Evolutionary conservation across 2,113 vertebrate species (phyloP), one percentile per base, ranked within the genome.

Genomic region (Eolophus roseicapilla): DNA sequence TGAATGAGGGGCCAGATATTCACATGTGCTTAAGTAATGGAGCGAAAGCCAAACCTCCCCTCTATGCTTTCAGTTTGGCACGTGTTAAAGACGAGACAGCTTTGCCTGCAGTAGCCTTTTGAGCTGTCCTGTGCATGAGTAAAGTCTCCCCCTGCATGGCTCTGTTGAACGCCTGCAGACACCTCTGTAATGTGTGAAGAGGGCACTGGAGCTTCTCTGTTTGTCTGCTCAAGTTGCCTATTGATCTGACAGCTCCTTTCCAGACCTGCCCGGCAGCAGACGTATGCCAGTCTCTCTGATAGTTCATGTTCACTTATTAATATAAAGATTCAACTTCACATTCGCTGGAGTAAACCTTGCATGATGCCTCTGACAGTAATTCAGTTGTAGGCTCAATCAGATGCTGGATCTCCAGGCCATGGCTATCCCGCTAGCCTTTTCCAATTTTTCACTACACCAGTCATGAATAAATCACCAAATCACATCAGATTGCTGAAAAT

Each of bases 391-490:
- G 81, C 67, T 65, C 91, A 82, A 97, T 97, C 96, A 70, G 91
- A 39, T 33, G 81, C 92, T 86, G 93, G 29, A 97, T 97, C 97
- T 97, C 86, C 85, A 80, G 78, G 83, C 94, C 88, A 80, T n/a
- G 95, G 92, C 94, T 91, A 55, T 29, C 97, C 93, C 1, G 16
- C 87, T 70, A 67, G 95, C 90, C 94, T 97, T 97, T 97, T 97
- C 97, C 97, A 97, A 97, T 97, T 97, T 97, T 95, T 97, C 97
- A 97, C 97, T 96, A 97, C 97, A 97, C 86, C 93, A 7, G 95
- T 94, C 97, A 97, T 97, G 97, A 97, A 97, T 97, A 97, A 97
- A 97, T 97, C 96, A 97, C 93, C 96, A 95, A 97, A 96, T 90
- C 95, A 89, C 95, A 97, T 97, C 97, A 97, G 95, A 97, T 95